Base-by-base conservation (phyloP, 2,113 vertebrate species). In the Nerophis ophidion region DNA sequence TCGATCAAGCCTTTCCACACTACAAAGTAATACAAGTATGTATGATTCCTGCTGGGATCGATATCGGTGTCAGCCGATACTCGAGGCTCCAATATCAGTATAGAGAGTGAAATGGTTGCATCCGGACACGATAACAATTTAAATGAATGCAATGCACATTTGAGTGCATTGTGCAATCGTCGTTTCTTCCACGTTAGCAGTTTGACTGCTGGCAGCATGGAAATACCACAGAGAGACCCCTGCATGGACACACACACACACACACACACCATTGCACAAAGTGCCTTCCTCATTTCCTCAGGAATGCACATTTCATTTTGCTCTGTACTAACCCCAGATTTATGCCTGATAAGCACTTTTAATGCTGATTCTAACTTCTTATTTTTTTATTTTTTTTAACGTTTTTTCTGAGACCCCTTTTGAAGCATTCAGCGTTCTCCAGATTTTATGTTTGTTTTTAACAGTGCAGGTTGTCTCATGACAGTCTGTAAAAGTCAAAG, bases 251-350 rank as follows among this genome's bases (percentile, higher is more conserved):
- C 49, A 59, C 19, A 51, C 47, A 13, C 59, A n/a, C 42, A 46
- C n/a, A 57, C 6, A 56, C n/a, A 60, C 14, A 6, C 26, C 4
- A 26, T 26, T 26, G 16, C 68, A 52, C 48, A 47, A 2, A 26
- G 51, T 33, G 62, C 61, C 63, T 61, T 79, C 52, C 57, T 84
- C 60, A 72, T 79, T 82, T 84, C 76, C 80, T 60, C 64, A 79
- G 79, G 80, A 82, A 80, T 83, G 45, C 74, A 76, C 72, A 78
- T 80, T 77, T 78, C 75, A 68, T 66, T 73, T 84, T 86, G 58
- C 73, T 81, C 80, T 74, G 72, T 67, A 75, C 72, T 70, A 76
- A 78, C 80, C 80, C 81, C 75, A 71, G 60, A 66, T 81, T 84
- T 82, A 42, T 86, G 81, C 83, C 62, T 40, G 26, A 63, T 70